phyloP scores from a whole-genome alignment of 2,888 invertebrate species.

The Ametastegia equiseti region DNA sequence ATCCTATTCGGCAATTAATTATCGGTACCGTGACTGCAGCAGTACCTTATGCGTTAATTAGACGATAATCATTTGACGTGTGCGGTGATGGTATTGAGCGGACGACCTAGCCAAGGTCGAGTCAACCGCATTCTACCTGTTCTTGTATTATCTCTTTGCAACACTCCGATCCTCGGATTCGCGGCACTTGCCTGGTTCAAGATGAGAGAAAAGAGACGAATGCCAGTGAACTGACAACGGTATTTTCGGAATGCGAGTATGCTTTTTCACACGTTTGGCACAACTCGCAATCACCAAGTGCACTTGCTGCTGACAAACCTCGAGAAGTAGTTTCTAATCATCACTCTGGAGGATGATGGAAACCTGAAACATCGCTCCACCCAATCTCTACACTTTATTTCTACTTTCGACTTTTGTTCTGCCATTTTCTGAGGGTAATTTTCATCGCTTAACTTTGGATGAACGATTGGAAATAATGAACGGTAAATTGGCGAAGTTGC shows the following conservation, averaged over 20 bases:
- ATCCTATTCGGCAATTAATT: constrained; percentile 22
- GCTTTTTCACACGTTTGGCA: constrained; percentile 34
- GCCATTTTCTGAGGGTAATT: not conserved
- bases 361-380: not conserved
- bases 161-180: constrained; percentile 41
- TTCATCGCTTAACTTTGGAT: not conserved
- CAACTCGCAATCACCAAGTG: constrained; percentile 22
- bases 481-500: not conserved
- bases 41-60: not conserved
- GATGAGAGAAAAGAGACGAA: constrained; percentile 34
- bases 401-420: not conserved
- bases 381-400: not conserved
- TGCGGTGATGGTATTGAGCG: constrained; percentile 46
- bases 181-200: constrained; percentile 40
- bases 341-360: not conserved
- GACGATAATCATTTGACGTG: constrained; percentile 23
- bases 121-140: constrained; percentile 72
- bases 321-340: not conserved
- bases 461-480: not conserved
- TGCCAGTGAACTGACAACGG: constrained; percentile 45
- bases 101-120: constrained; percentile 75
- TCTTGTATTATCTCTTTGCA: constrained; percentile 67
- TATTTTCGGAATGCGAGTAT: constrained; percentile 35
- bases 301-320: not conserved
- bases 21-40: not conserved